Evolutionary conservation across 2,113 vertebrate genomes (phyloP).

Genomic region (Eurypyga helias): DNA sequence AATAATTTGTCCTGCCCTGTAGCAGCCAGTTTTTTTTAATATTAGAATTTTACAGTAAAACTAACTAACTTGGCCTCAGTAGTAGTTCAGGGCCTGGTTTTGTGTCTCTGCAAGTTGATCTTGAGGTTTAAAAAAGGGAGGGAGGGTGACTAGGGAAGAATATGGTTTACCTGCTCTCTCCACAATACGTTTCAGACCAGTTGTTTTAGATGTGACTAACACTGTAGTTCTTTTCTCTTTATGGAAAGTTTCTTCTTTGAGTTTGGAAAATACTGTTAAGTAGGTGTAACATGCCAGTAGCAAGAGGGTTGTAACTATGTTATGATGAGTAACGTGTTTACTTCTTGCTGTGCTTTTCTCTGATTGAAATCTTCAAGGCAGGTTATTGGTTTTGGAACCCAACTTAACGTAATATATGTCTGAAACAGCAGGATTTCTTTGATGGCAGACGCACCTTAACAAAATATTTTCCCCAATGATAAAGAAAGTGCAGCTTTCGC

Average conservation of each 20-base stretch:
- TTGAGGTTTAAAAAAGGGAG: neutral
- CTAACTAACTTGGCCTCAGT: neutral
- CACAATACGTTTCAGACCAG: neutral
- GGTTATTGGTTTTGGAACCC: neutral
- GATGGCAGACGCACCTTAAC: neutral
- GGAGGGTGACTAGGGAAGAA: neutral
- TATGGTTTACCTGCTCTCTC: neutral
- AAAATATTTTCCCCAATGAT: neutral
- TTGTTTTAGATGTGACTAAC: neutral
- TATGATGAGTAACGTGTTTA: neutral
- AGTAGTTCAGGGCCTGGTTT: neutral
- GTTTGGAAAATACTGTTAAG: neutral
- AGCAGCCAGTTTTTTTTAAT: neutral
- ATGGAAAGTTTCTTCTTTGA: neutral
- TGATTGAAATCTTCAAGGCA: neutral
- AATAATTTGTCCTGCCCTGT: neutral
- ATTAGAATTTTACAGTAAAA: neutral
- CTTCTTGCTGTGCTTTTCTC: neutral
- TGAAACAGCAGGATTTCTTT: neutral
- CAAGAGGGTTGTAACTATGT: neutral
- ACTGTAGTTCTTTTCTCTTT: neutral
- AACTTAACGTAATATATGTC: neutral
- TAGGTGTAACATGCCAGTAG: neutral
- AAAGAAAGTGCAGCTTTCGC: constrained; percentile 92
- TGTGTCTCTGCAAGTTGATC: neutral